Percentiles rank a stretch among this genome's conserved stretches.
phyloP scores from a whole-genome alignment of 2,797 vertebrate species.

The Champsocephalus gunnari region DNA sequence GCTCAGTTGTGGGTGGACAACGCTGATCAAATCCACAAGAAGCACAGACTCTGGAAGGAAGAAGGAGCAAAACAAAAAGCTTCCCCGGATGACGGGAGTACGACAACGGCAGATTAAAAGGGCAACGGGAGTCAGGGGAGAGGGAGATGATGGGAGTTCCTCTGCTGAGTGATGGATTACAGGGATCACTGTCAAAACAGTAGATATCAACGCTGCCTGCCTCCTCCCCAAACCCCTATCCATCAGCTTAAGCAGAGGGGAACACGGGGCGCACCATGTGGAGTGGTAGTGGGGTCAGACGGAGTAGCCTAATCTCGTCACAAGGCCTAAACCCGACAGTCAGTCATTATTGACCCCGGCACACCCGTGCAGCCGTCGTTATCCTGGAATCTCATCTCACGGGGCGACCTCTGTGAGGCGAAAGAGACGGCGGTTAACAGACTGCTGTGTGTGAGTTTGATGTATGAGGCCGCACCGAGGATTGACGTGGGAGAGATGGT shows the following conservation, averaged over 20 bases:
- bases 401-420: conserved; percentile 54
- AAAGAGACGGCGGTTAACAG: conserved; percentile 54
- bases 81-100: conserved; percentile 30
- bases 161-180: conserved; percentile 57
- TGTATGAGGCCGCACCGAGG: conserved; percentile 65
- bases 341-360: conserved; percentile 66
- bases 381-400: conserved; percentile 60
- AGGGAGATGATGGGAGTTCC: conserved; percentile 50
- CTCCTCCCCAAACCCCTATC: conserved; percentile 27
- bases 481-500: conserved; percentile 68
- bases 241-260: conserved; percentile 54
- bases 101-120: conserved; percentile 51
- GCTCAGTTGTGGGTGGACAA: conserved; percentile 40
- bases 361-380: conserved; percentile 58
- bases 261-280: conserved; percentile 28
- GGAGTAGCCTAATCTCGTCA: conserved; percentile 58
- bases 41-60: conserved; percentile 17
- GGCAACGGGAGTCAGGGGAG: conserved; percentile 44
- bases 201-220: conserved; percentile 48
- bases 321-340: conserved; percentile 64
- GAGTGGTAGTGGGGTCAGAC: conserved; percentile 49
- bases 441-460: conserved; percentile 64
- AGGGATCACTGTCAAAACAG: conserved; percentile 66
- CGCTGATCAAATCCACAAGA: conserved; percentile 42
- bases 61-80: conserved; percentile 30